Evolutionary conservation across 2,113 vertebrate species (phyloP), one percentile per base, ranked within the genome.

Genomic region (Pollimyrus isidori): DNA sequence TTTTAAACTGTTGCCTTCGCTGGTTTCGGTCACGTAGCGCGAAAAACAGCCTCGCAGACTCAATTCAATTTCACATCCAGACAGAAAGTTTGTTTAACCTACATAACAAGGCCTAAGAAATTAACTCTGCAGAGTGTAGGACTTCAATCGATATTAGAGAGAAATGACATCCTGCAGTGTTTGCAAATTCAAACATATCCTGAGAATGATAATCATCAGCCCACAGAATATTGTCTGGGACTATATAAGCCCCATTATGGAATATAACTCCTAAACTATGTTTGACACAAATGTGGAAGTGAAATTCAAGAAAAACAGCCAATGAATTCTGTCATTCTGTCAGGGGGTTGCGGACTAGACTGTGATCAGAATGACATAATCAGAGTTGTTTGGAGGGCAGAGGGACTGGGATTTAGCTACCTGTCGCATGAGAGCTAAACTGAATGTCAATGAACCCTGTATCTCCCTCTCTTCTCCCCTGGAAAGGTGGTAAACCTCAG

Each of bases 61-160:
- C 17, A 53, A 39, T 35, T 85, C 80, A 86, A 86, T 65, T 62
- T 69, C 56, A 69, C 89, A 69, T 52, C 7, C 46, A 84, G 53
- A 86, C 83, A 89, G 46, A 86, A 62, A 89, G 15, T 49, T 82
- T 50, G 45, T 89, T 86, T 87, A 62, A 69, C 21, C 58, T 86
- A 73, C 23, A 89, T 30, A 69, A 89, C 53, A 35, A 86, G 49
- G n/a, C n/a, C 45, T 35, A n/a, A 35, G 7, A 69, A 87, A 89
- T 49, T 89, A 52, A 89, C 35, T 65, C 39, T 58, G 39, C 46
- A 13, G n/a, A 89, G 4, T 42, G 56, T n/a, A 58, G 82, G 56
- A 42, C 84, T 50, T 86, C 58, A 86, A 39, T 89, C 58, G 65
- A 86, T 86, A 69, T n/a, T 46, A 86, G 39, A 11, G 48, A 49